Percentiles rank a stretch among this genome's conserved stretches.
These are phyloP conservation scores for Rana temporaria DNA, from an alignment of 2,113 vertebrate genomes.

Conservation along the genomic window DNA sequence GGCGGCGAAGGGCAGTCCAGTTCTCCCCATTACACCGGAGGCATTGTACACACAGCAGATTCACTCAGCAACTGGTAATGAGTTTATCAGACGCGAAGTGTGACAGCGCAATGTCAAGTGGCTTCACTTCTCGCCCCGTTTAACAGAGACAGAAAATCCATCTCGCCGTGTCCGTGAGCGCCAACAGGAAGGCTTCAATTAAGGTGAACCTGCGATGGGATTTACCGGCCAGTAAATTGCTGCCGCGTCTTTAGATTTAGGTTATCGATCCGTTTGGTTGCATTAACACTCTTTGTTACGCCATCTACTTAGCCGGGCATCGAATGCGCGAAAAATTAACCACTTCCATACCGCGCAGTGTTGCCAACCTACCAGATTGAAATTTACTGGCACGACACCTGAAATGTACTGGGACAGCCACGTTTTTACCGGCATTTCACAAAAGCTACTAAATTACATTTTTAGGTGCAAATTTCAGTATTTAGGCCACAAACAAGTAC, in stretches of 20 bases:
- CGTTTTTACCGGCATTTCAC: too few relatives aligned
- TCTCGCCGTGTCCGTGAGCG: slow-evolving; percentile 7
- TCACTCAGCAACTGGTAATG: slow-evolving; percentile 51
- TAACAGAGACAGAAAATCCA: slow-evolving; percentile 51
- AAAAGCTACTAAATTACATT: too few relatives aligned
- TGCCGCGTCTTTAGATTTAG: too few relatives aligned
- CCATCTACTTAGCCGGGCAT: not conserved
- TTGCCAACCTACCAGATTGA: too few relatives aligned
- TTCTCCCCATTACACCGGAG: not conserved
- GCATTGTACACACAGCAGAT: not conserved
- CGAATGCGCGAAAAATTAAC: too few relatives aligned
- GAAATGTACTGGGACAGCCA: too few relatives aligned
- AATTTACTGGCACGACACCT: too few relatives aligned
- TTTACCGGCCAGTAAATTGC: slow-evolving; percentile 15
- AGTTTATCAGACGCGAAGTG: slow-evolving; percentile 27
- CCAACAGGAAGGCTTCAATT: slow-evolving; percentile 18
- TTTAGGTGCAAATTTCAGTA: too few relatives aligned
- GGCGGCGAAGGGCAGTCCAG: not conserved
- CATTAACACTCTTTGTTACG: slow-evolving; percentile 7
- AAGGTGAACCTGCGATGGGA: not conserved
- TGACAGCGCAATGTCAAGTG: slow-evolving; percentile 44
- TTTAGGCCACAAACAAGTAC: too few relatives aligned
- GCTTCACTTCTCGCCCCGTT: slow-evolving; percentile 12
- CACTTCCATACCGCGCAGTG: too few relatives aligned
- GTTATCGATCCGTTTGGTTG: not conserved